Evolutionary conservation across 2,113 vertebrate genomes (phyloP).

Genomic region (Bagarius yarrelli): DNA sequence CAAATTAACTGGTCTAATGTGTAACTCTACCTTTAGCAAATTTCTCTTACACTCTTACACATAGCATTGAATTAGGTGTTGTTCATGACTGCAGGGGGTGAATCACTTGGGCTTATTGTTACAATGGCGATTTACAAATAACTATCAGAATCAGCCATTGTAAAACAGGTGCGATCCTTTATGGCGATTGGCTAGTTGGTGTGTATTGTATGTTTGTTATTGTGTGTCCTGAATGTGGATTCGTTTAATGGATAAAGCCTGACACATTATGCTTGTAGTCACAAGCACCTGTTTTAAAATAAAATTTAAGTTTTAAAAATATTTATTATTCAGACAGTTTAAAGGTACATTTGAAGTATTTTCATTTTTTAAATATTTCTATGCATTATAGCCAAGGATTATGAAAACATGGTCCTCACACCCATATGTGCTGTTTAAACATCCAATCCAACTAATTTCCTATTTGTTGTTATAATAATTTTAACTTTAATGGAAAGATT

Average conservation of each 20-base stretch:
- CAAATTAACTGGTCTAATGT: neutral
- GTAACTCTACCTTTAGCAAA: neutral
- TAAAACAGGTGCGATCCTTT: too few species aligned
- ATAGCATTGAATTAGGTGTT: neutral
- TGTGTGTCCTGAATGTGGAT: too few species aligned
- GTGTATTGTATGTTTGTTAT: too few species aligned
- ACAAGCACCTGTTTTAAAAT: neutral
- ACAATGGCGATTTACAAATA: too few species aligned
- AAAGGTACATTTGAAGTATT: too few species aligned
- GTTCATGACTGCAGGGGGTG: too few species aligned
- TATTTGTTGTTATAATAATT: neutral
- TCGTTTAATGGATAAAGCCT: neutral
- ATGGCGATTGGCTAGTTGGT: too few species aligned
- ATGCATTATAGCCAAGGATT: neutral
- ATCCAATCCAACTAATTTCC: neutral
- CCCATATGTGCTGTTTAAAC: neutral
- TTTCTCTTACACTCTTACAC: neutral
- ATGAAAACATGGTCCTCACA: too few species aligned
- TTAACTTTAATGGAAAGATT: neutral
- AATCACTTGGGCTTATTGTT: too few species aligned
- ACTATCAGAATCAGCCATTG: too few species aligned
- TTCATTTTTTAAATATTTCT: too few species aligned
- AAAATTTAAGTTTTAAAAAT: neutral
- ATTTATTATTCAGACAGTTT: too few species aligned
- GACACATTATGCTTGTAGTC: conserved; percentile 3